phyloP scores from a whole-genome alignment of 2,113 vertebrate species.

The Zeus faber region DNA sequence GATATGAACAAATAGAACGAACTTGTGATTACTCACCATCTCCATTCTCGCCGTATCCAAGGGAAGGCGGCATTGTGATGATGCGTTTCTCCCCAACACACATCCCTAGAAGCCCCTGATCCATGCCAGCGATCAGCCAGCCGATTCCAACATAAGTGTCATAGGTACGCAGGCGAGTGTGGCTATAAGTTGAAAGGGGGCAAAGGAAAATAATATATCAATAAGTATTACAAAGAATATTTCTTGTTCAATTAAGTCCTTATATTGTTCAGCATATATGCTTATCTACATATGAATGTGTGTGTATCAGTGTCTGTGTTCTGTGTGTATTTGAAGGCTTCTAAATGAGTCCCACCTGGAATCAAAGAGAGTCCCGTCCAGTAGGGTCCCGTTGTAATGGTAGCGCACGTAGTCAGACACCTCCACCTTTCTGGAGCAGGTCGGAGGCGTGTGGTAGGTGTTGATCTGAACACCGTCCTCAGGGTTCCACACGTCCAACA shows the following conservation, averaged over 20 bases:
- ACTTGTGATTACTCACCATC: conserved; percentile 77
- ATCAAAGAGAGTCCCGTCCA: conserved; percentile 96
- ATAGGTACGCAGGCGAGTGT: conserved; percentile 93
- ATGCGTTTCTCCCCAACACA: conserved; percentile 91
- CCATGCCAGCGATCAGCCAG: conserved; percentile 98
- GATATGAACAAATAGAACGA: not conserved
- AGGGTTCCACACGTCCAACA: conserved; percentile 91
- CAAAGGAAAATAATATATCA: not conserved
- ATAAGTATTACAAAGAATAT: not conserved
- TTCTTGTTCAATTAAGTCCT: too few species aligned
- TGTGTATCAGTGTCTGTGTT: not conserved
- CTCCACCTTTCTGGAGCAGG: conserved; percentile 84
- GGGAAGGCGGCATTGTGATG: conserved; percentile 89
- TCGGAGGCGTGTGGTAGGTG: conserved; percentile 83
- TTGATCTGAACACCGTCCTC: conserved; percentile 87
- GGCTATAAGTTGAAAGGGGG: conserved; percentile 67
- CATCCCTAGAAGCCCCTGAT: conserved; percentile 95
- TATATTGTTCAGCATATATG: not conserved
- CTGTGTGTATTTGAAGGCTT: not conserved
- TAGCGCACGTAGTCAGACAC: conserved; percentile 96
- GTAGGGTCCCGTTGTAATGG: conserved; percentile 94
- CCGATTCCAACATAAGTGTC: conserved; percentile 97
- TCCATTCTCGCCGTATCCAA: conserved; percentile 94
- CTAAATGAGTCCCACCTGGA: conserved; percentile 79
- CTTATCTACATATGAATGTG: too few species aligned